Conservation (phyloP, 1,140 invertebrate species). For the Magallana ariakensis region DNA sequence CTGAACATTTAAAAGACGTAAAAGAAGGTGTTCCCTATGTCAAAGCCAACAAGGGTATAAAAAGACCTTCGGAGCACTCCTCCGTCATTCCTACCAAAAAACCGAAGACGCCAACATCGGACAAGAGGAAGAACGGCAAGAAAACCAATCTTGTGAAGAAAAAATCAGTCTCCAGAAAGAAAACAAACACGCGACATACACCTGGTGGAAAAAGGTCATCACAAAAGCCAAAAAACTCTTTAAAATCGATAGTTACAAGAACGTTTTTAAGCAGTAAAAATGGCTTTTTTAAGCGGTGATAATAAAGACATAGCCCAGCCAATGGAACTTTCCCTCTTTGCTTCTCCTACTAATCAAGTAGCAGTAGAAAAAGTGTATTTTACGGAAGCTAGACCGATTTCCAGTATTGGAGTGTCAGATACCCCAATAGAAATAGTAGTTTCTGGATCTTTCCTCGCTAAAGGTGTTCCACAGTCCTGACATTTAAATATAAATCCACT, state of each 20-base stretch:
- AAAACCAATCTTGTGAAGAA: conserved; percentile 4
- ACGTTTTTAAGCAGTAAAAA: conserved; percentile 32
- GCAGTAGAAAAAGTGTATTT: conserved; percentile 23
- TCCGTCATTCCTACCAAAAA: conserved; percentile 32
- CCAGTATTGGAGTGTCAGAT: conserved; percentile 12
- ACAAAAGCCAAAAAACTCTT: background rate
- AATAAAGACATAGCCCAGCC: background rate
- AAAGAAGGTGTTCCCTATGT: conserved; percentile 33
- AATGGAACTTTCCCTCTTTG: background rate
- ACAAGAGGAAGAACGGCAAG: background rate
- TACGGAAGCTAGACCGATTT: conserved; percentile 40
- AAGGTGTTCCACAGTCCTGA: too few relatives aligned
- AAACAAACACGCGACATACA: conserved; percentile 3
- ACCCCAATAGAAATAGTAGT: conserved; percentile 52
- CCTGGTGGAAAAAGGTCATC: background rate
- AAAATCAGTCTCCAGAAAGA: conserved; percentile 18
- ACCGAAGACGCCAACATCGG: conserved; percentile 16
- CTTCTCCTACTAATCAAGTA: background rate
- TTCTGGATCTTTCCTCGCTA: conserved; percentile 6
- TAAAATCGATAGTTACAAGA: conserved; percentile 40
- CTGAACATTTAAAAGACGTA: conserved; percentile 9
- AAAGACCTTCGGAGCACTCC: background rate
- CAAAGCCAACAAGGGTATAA: conserved; percentile 18
- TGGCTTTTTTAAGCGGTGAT: background rate
- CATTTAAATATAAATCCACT: too few relatives aligned